A percentile compares a stretch with the other conserved stretches of the same genome.
phyloP scores from a whole-genome alignment of 1,140 invertebrate species.

The Campoletis sonorensis region DNA sequence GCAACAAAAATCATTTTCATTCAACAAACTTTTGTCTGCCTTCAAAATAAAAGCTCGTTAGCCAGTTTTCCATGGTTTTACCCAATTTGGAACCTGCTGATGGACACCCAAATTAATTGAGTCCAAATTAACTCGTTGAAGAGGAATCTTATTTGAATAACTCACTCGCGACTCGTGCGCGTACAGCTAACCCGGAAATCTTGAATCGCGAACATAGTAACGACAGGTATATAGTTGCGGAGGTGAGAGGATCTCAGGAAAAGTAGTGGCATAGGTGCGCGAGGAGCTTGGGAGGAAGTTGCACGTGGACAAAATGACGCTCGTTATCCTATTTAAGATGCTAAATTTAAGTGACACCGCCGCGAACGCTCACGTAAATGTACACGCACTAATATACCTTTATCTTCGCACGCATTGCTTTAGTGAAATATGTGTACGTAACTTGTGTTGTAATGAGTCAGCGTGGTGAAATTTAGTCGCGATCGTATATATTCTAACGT shows the following conservation, averaged over 20 bases:
- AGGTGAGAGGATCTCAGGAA: background rate
- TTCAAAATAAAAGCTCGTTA: too few relatives aligned
- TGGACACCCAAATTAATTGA: background rate
- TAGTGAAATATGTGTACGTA: background rate
- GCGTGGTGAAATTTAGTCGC: conserved; percentile 39
- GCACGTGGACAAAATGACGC: conserved; percentile 41
- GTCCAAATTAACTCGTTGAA: background rate
- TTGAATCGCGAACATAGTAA: conserved; percentile 22
- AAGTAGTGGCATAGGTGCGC: conserved; percentile 25
- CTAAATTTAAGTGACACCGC: conserved; percentile 42
- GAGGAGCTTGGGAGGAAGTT: conserved; percentile 30
- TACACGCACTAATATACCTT: background rate
- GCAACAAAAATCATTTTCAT: too few relatives aligned
- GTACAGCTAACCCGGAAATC: conserved; percentile 26
- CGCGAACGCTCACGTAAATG: background rate
- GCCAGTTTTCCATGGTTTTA: too few relatives aligned
- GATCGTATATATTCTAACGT: conserved; percentile 27
- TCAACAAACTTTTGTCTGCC: too few relatives aligned
- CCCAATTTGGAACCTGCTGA: too few relatives aligned
- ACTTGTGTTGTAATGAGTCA: conserved; percentile 42
- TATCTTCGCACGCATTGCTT: too few relatives aligned
- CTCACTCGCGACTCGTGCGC: background rate
- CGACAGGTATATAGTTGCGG: conserved; percentile 25
- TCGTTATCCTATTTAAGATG: conserved; percentile 46
- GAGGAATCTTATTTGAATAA: background rate